phyloP scores from a whole-genome alignment of 53 echinoderm and acorn worm genomes.

The Temnopleurus reevesii region DNA sequence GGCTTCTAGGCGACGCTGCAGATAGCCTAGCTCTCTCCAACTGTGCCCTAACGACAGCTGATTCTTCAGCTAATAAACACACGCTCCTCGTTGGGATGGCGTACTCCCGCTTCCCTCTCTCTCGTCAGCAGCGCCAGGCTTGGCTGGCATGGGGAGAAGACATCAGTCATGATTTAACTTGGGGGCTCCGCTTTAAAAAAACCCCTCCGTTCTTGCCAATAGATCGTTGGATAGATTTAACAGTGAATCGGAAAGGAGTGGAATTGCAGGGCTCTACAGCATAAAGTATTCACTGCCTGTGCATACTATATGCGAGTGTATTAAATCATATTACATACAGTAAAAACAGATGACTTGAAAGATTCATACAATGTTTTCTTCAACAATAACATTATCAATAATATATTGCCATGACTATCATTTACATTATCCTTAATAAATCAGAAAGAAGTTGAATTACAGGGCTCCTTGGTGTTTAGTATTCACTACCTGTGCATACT shows the following conservation, averaged over 20 bases:
- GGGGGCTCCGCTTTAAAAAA: not conserved
- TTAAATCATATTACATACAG: too few species aligned
- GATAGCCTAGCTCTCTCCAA: not conserved
- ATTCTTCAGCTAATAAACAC: constrained; percentile 42
- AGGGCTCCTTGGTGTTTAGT: too few species aligned
- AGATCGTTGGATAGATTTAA: not conserved
- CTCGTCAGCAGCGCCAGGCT: not conserved
- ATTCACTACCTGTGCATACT: too few species aligned
- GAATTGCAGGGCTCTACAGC: too few species aligned
- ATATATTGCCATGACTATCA: too few species aligned
- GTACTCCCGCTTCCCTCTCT: constrained; percentile 6
- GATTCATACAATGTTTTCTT: too few species aligned
- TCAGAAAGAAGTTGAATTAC: too few species aligned
- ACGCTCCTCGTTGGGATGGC: not conserved
- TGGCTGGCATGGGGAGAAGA: not conserved
- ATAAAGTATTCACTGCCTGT: too few species aligned
- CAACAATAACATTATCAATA: too few species aligned
- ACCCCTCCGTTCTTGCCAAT: not conserved
- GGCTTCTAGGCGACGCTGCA: constrained; percentile 15
- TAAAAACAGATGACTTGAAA: too few species aligned
- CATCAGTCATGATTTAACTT: constrained; percentile 28
- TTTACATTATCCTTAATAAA: too few species aligned
- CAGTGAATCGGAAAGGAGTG: not conserved
- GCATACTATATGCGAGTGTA: too few species aligned
- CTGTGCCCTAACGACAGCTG: constrained; percentile 41